Conservation (phyloP, 2,113 vertebrate species). For the Elanus axillaris region DNA sequence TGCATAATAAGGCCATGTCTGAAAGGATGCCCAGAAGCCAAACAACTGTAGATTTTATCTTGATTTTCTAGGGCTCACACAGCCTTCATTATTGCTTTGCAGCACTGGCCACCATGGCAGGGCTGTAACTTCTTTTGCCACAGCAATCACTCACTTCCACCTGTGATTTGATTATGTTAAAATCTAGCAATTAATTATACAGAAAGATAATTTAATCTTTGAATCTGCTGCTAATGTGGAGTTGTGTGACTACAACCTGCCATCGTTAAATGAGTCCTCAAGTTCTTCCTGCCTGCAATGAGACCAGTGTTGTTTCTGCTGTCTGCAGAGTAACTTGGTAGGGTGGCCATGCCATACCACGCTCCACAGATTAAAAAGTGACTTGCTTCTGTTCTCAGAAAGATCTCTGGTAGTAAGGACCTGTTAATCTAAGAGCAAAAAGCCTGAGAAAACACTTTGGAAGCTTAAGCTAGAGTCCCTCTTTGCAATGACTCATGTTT, state of each 20-base stretch:
- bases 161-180: background rate
- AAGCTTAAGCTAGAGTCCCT: background rate
- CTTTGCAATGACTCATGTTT: background rate
- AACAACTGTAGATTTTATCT: background rate
- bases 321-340: background rate
- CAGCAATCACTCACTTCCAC: background rate
- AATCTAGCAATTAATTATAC: background rate
- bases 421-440: background rate
- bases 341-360: background rate
- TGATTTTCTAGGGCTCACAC: background rate
- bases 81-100: background rate
- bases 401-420: background rate
- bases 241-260: background rate
- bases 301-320: background rate
- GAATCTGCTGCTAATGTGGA: background rate
- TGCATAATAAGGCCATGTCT: background rate
- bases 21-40: constrained; percentile 1
- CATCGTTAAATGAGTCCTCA: background rate
- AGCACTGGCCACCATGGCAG: background rate
- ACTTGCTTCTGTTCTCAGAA: background rate
- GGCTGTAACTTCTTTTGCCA: background rate
- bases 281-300: background rate
- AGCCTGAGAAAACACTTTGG: background rate
- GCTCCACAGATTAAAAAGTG: background rate
- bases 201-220: constrained; percentile 1